Conservation (phyloP, 2,113 vertebrate genomes). For the Lipophrys pholis region DNA sequence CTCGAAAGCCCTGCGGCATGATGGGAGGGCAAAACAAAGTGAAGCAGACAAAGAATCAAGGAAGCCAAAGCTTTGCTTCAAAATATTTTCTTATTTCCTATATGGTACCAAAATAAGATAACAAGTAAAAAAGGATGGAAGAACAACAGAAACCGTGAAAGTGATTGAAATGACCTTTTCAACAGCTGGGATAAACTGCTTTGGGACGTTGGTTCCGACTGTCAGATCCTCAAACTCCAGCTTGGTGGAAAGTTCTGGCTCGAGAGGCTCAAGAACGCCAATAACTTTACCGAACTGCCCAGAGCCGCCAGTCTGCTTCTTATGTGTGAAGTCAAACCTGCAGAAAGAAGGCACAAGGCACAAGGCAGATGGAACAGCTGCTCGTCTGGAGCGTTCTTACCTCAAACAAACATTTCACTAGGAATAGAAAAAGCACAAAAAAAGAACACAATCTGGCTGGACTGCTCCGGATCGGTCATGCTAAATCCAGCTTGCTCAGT, state of each 20-base stretch:
- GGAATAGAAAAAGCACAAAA: no score
- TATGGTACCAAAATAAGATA: no score
- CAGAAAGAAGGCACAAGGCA: not conserved
- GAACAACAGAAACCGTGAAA: no score
- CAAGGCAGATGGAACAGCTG: no score
- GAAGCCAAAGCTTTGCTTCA: no score
- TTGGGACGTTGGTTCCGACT: slow-evolving; percentile 93
- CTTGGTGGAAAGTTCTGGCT: slow-evolving; percentile 87
- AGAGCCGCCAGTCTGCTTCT: slow-evolving; percentile 93
- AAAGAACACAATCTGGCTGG: no score
- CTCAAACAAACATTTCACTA: no score
- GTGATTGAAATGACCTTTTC: slow-evolving; percentile 85
- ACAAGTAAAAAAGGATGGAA: no score
- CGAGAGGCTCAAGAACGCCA: slow-evolving; percentile 90
- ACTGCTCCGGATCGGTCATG: no score
- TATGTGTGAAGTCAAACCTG: slow-evolving; percentile 97
- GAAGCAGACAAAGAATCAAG: not conserved
- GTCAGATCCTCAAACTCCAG: slow-evolving; percentile 93
- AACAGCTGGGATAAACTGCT: slow-evolving; percentile 92
- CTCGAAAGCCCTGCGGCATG: slow-evolving; percentile 88
- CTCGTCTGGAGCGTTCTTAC: no score
- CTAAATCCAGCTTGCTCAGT: no score
- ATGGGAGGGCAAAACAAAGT: not conserved
- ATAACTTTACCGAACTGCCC: slow-evolving; percentile 96
- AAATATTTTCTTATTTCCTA: no score